Evolutionary conservation across 2,113 vertebrate species (phyloP), one percentile per base, ranked within the genome.

Genomic region (Brevimyrus niger): DNA sequence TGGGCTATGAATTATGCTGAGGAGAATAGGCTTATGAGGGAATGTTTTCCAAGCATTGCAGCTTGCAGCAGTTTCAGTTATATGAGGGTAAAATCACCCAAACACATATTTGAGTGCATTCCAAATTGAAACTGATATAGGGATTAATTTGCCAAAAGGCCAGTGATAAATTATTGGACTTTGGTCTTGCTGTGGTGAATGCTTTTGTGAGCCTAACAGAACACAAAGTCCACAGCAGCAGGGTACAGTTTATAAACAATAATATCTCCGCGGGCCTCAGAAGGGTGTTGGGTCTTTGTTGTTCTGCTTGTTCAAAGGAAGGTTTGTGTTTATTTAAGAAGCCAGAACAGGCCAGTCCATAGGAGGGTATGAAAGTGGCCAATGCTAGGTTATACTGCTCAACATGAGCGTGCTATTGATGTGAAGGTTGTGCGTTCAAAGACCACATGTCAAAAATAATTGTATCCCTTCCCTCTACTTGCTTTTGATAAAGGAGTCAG

Each of bases 21-120:
- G 91, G 92, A 92, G 91, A 92, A 91, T 91, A 89, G 92, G 89
- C 92, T 92, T 92, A 89, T 87, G 89, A 92, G 91, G 92, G 92
- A 95, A 94, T 91, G 92, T 93, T 93, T 93, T 95, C 92, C 92
- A 95, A 95, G 94, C 93, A 93, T 91, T 91, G 91, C 93, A 95
- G 94, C 94, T 94, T 95, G 94, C 93, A 94, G 92, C 93, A 93
- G 92, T 94, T 95, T 94, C 89, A 92, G 90, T 94, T 94, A 94
- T 92, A 95, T 90, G 91, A 85, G 90, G 90, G 91, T 90, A 94
- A 92, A 95, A 94, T 93, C 92, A 94, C 94, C 85, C 92, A 93
- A 95, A 92, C 91, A 92, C 94, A 94, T 94, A 93, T 95, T 94
- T 94, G 93, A 94, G 92, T 90, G 88, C 91, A 93, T 91, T 95